A percentile compares a stretch with the other conserved stretches of the same genome.
Conservation (phyloP, 2,888 invertebrate genomes). For the Cinara cedri region DNA sequence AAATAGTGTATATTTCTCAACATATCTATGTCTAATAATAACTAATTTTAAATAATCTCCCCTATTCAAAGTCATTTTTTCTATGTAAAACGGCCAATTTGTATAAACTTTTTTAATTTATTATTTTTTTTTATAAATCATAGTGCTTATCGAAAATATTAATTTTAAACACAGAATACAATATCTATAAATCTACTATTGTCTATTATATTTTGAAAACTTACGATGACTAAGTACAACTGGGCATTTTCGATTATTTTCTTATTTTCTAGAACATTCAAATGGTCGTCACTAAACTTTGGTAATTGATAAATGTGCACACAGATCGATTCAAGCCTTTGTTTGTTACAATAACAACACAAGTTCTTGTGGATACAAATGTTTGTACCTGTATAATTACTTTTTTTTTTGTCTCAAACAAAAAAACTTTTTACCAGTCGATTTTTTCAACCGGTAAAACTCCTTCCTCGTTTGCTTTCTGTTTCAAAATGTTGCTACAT, state of each 20-base stretch:
- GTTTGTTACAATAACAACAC: constrained; percentile 89
- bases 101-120: too few relatives aligned
- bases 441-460: constrained; percentile 75
- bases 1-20: too few relatives aligned
- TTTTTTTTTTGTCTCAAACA: background rate
- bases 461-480: constrained; percentile 80
- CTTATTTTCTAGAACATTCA: constrained; percentile 76
- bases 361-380: constrained; percentile 70
- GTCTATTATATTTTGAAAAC: too few relatives aligned
- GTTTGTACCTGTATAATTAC: background rate
- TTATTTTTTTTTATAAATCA: too few relatives aligned
- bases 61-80: too few relatives aligned
- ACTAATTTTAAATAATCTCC: too few relatives aligned
- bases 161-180: too few relatives aligned
- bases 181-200: too few relatives aligned
- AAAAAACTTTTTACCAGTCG: constrained; percentile 72
- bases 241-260: constrained; percentile 77
- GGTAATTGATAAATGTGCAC: constrained; percentile 95
- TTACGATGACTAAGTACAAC: constrained; percentile 88
- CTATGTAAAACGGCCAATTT: too few relatives aligned
- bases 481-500: constrained; percentile 81
- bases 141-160: too few relatives aligned
- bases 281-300: constrained; percentile 88
- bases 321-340: constrained; percentile 81
- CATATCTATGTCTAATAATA: too few relatives aligned